These are phyloP conservation scores for Drosophila micromelanica DNA, from an alignment of 1,140 invertebrate genomes.

Conservation along the genomic window DNA sequence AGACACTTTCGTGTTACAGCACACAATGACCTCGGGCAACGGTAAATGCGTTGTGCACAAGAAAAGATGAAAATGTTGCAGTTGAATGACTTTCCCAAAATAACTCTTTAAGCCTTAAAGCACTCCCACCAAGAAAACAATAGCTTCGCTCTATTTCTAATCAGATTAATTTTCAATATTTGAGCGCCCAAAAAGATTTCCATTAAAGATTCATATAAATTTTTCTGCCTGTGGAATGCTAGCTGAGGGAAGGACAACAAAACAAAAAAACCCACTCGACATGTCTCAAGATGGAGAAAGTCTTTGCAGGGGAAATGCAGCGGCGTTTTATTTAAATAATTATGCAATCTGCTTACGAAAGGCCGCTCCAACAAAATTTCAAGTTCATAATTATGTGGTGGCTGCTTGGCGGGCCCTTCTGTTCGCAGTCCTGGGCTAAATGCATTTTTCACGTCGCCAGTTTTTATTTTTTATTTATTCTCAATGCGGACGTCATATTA, in stretches of 20 bases:
- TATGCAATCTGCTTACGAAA: slow-evolving; percentile 64
- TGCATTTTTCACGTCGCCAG: slow-evolving; percentile 57
- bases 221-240: not conserved
- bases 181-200: not conserved
- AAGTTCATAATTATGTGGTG: slow-evolving; percentile 78
- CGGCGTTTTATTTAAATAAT: slow-evolving; percentile 70
- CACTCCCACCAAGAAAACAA: not conserved
- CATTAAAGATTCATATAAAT: slow-evolving; percentile 1
- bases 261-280: slow-evolving; percentile 61
- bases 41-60: slow-evolving; percentile 41
- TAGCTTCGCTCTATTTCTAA: not conserved
- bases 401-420: slow-evolving; percentile 34
- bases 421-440: slow-evolving; percentile 9
- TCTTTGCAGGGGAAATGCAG: slow-evolving; percentile 42
- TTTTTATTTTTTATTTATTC: slow-evolving; percentile 74
- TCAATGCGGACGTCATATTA: slow-evolving; percentile 56
- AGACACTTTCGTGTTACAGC: slow-evolving; percentile 65
- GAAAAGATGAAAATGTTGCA: slow-evolving; percentile 30
- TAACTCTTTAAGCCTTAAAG: slow-evolving; percentile 29
- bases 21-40: slow-evolving; percentile 73
- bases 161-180: not conserved
- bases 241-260: slow-evolving; percentile 3
- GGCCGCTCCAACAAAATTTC: slow-evolving; percentile 53
- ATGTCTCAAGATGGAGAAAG: slow-evolving; percentile 74
- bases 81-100: slow-evolving; percentile 57